These are phyloP conservation scores for Turdus rufiventris DNA, from an alignment of 2,113 vertebrate genomes.

Conservation along the genomic window DNA sequence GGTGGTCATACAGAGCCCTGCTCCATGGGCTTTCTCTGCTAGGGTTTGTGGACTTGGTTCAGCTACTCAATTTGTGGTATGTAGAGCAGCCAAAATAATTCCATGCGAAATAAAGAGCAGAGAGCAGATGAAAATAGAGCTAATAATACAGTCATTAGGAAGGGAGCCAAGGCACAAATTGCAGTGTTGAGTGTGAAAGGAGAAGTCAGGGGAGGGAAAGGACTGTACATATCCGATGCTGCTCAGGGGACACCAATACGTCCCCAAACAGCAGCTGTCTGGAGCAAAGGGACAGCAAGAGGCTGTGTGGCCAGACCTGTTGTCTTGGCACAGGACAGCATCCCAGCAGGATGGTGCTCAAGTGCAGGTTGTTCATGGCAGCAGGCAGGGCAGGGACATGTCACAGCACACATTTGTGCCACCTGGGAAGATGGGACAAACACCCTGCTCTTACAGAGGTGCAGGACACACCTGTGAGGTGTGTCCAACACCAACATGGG, in stretches of 20 bases:
- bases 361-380: background rate
- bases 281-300: background rate
- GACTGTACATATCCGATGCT: rapidly evolving
- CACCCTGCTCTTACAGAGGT: background rate
- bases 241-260: background rate
- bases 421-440: background rate
- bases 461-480: background rate
- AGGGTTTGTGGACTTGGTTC: constrained; percentile 9
- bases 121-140: constrained; percentile 63
- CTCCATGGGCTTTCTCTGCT: background rate
- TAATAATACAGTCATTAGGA: constrained; percentile 66
- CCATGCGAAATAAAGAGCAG: constrained; percentile 28
- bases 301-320: background rate
- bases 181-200: background rate
- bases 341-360: background rate
- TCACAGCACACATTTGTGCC: background rate
- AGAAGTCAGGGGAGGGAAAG: constrained; percentile 9
- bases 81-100: constrained; percentile 51
- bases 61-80: background rate
- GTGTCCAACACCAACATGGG: background rate
- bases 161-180: constrained; percentile 43
- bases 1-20: background rate
- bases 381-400: background rate
- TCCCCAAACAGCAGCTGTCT: background rate
- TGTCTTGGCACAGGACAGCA: background rate